Evolutionary conservation across 2,797 vertebrate genomes (phyloP), one percentile per base, ranked within the genome.

Genomic region (Simalia tracyae): DNA sequence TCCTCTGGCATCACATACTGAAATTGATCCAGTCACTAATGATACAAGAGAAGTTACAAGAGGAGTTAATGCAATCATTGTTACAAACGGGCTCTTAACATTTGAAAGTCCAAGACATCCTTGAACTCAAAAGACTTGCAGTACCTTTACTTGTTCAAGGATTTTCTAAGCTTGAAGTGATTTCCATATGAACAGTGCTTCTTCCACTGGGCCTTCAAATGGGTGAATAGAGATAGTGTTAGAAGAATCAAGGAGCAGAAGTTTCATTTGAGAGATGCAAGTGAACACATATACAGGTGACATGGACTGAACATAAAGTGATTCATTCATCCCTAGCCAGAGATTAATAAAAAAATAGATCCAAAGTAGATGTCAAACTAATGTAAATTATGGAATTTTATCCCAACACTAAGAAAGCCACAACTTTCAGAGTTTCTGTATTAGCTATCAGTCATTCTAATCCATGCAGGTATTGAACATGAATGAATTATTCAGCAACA

Each of bases 391-490:
- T 59, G 31, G 31, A 89, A 31, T 81, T 72, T 14, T 31, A 59
- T 81, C 56, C 68, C 56, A 28, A 9, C 22, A 72, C 64, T 72
- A 46, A 28, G 64, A 89, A 89, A 89, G 6, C 46, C 46, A 15
- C 76, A 68, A 22, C n/a, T 0, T 66, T 10, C 11, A 54, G 61
- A 66, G 42, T 81, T 61, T 46, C 61, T 11, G 17, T 84, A 17
- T 84, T 63, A 63, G 93, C 50, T 54, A 42, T 87, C 4, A 2
- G 31, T 36, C 90, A 95, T 31, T 94, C 59, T 68, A 28, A 4
- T 91, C 56, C 56, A 5, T 59, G 24, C 59, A 68, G 50, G 50
- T 36, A 26, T 91, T 66, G 15, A 86, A 36, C 12, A 57, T 26
- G 60, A 24, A 57, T 54, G 66, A 54, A 66, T 68, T 86, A 64